Base-by-base conservation (phyloP, 1,140 invertebrate species). In the Helicoverpa zea region DNA sequence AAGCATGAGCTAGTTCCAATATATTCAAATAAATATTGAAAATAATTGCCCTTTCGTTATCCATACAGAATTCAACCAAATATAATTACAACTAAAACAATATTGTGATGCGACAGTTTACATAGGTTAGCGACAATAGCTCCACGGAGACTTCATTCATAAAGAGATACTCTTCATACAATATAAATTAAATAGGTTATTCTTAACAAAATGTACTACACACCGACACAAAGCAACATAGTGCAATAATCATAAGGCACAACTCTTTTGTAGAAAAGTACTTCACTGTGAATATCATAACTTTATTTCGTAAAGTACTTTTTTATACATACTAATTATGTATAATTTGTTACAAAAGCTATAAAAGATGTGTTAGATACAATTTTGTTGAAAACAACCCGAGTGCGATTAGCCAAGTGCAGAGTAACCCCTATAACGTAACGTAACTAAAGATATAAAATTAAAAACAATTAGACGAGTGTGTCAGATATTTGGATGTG, bases 51-150 rank as follows among this genome's bases (percentile, higher is more conserved):
- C 35, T 66, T 47, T 18, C 35, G 5, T 16, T 16, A 16, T 1
- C 9, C 30, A 9, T 16, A 49, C n/a, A 47, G n/a, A n/a, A 49
- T 68, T 68, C 64, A 68, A 68, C 35, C 9, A 10, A 66, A 66
- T 66, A 66, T 11, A n/a, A 23, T 49, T 18, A 58, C 16, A 72
- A 72, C 47, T 49, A 68, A 72, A 70, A 72, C 49, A 72, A 72
- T 54, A 72, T 72, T 72, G 68, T 72, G 68, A 72, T 72, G 68
- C 49, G 35, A 14, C 30, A 72, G 29, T 18, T n/a, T 54, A 68
- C 35, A 49, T 52, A 72, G 18, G n/a, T 47, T 13, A 64, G 66
- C 52, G 66, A 29, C 3, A 52, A 30, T 23, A 47, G 51, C 18
- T 68, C 16, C 12, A 18, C 35, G 16, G 7, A 29, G 18, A 51